phyloP scores from a whole-genome alignment of 1,140 invertebrate genomes.

The Drosophila yakuba region DNA sequence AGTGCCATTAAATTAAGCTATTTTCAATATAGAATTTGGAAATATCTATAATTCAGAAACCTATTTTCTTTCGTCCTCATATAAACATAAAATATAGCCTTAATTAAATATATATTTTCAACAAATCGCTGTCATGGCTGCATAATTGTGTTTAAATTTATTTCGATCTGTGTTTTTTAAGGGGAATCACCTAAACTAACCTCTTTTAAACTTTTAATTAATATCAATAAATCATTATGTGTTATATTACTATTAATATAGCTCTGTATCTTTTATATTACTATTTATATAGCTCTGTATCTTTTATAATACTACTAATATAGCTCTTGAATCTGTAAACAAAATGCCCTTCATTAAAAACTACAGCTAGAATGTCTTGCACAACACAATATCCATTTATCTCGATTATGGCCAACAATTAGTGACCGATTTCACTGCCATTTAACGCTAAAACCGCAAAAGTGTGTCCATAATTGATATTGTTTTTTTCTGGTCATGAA shows the following conservation, averaged over 20 bases:
- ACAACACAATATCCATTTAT: not conserved
- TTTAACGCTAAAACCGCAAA: constrained; percentile 39
- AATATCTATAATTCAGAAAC: too few species aligned
- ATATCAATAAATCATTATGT: too few species aligned
- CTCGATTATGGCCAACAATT: constrained; percentile 20
- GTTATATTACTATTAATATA: too few species aligned
- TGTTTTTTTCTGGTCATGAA: constrained; percentile 28
- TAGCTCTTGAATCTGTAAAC: not conserved
- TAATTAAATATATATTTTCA: too few species aligned
- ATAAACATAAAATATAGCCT: too few species aligned
- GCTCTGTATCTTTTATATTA: not conserved
- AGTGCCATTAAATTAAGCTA: too few species aligned
- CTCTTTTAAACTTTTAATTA: not conserved
- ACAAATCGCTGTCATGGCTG: too few species aligned
- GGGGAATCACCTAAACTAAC: not conserved
- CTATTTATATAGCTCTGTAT: not conserved
- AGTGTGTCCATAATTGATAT: constrained; percentile 45
- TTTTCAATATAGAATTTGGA: too few species aligned
- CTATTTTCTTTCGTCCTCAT: too few species aligned
- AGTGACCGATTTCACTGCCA: constrained; percentile 30
- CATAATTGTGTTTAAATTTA: too few species aligned
- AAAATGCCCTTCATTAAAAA: not conserved
- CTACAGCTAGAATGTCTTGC: constrained; percentile 16
- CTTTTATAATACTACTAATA: not conserved
- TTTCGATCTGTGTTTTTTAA: not conserved